A percentile compares a stretch with the other conserved stretches of the same genome.
These are phyloP conservation scores for Shinisaurus crocodilurus DNA, from an alignment of 2,113 vertebrate species.

Conservation along the genomic window DNA sequence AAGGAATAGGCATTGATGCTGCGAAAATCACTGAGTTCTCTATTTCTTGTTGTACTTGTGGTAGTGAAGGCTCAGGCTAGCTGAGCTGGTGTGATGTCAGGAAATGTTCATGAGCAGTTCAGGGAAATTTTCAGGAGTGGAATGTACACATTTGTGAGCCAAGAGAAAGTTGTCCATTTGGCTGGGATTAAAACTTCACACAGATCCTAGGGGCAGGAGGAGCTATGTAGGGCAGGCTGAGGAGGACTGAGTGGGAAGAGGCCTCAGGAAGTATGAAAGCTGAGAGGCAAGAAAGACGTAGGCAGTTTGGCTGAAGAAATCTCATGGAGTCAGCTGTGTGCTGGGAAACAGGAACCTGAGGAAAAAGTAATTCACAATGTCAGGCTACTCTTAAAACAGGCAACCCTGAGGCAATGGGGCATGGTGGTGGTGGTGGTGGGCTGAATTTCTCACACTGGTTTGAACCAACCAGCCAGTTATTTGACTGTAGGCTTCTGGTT, in stretches of 20 bases:
- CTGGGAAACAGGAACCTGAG: neutral
- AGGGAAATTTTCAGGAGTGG: neutral
- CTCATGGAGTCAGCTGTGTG: neutral
- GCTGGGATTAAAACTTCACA: neutral
- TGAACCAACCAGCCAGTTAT: neutral
- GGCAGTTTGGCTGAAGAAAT: neutral
- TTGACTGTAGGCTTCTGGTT: neutral
- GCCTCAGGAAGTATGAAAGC: neutral
- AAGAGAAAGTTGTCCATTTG: neutral
- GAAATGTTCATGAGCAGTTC: neutral
- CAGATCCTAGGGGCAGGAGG: neutral
- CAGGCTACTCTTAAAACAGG: neutral
- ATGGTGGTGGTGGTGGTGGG: neutral
- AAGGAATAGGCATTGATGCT: neutral
- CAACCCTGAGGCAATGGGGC: neutral
- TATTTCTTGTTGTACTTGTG: neutral
- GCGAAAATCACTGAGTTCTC: neutral
- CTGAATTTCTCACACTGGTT: neutral
- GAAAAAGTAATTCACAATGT: neutral
- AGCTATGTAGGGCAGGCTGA: neutral
- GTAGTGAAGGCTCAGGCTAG: neutral
- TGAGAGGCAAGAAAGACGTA: neutral
- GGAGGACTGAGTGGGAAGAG: neutral
- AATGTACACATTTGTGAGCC: neutral
- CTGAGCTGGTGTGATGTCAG: neutral